Evolutionary conservation across 2,113 vertebrate species (phyloP).

Genomic region (Progne subis): DNA sequence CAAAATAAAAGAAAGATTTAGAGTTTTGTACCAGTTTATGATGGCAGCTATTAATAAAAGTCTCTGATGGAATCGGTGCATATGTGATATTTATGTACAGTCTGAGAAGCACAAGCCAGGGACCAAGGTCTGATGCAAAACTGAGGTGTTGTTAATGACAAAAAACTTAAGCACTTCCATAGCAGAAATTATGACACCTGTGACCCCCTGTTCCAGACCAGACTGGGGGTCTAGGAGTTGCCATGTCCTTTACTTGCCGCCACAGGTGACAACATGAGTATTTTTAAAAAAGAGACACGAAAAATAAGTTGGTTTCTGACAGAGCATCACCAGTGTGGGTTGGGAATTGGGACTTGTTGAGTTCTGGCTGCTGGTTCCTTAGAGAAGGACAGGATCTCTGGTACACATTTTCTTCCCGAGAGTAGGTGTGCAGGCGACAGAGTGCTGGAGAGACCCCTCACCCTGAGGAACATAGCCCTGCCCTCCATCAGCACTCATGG

Average conservation of each 20-base stretch:
- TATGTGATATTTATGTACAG: background rate
- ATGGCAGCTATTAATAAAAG: background rate
- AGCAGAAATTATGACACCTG: background rate
- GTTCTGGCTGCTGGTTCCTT: background rate
- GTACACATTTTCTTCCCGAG: background rate
- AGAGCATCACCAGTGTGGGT: background rate
- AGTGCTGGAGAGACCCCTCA: background rate
- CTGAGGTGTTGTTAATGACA: background rate
- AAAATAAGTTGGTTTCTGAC: background rate
- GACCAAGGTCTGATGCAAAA: background rate
- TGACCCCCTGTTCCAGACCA: background rate
- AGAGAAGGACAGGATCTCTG: background rate
- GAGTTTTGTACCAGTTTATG: background rate
- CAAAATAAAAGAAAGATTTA: conserved; percentile 15
- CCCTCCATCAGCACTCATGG: background rate
- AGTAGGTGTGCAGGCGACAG: background rate
- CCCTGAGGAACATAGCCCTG: background rate
- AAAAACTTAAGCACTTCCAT: background rate
- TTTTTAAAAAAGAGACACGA: background rate
- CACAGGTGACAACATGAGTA: background rate
- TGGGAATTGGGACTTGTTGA: background rate
- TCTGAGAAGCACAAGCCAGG: background rate
- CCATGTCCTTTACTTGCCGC: background rate
- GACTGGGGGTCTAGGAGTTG: background rate
- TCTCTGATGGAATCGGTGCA: background rate